Base-by-base conservation (phyloP, 2,797 vertebrate genomes). In the Paedocypris micromegethes region DNA sequence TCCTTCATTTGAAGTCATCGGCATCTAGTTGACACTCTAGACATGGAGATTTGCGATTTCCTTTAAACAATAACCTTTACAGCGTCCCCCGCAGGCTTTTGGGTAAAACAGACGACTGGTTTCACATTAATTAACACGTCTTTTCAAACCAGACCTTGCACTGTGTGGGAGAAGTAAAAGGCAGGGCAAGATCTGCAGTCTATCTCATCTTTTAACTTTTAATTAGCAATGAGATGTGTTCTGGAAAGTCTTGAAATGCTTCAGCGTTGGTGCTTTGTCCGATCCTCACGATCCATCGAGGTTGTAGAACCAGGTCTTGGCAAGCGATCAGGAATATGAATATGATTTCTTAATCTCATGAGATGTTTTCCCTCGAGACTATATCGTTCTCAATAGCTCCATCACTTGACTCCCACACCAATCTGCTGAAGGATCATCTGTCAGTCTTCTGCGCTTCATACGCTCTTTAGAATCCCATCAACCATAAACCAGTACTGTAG, bases 121-220 rank as follows among this genome's bases (percentile, higher is more conserved):
- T 74, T 54, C 57, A 58, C 42, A 49, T 60, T 55, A 70, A 70
- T 66, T 58, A 66, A 40, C 48, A 58, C 47, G 48, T 62, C 39
- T 65, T 59, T 58, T 55, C 55, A 5, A 52, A 43, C 39, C 5
- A 39, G 49, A 50, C 8, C 9, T 38, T 51, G 8, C 42, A 52
- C 49, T 67, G 45, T 61, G 56, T 43, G 59, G 47, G 46, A 52
- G 49, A 58, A 51, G 9, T 4, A 6, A 5, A 63, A 23, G 23
- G 4, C 43, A 2, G 40, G 60, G 40, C 37, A 48, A 66, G 47
- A 39, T 37, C 40, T 9, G 41, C 9, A 50, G 46, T 45, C 37
- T 7, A 43, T 46, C n/a, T 62, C 58, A 49, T 48, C 50, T 42
- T 8, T 42, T n/a, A 45, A 49, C 52, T 70, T 55, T 62, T 49